Conservation (phyloP, 2,797 vertebrate genomes). For the Tokudaia tokunoshimensis region DNA sequence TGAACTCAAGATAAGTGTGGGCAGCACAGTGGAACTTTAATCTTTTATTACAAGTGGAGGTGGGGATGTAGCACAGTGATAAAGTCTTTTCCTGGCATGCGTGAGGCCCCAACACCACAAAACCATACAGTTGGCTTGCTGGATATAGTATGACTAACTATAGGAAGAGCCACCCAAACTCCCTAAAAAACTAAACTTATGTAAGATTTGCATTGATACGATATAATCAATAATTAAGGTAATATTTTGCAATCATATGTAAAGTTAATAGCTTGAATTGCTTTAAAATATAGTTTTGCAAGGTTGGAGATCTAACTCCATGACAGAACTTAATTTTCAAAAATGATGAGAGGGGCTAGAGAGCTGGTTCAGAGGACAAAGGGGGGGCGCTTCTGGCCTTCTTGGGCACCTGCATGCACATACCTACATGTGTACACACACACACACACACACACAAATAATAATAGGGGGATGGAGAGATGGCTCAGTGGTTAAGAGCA, state of each 20-base stretch:
- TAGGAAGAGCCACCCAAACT: background rate
- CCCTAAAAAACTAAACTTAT: conserved; percentile 4
- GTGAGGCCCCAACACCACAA: background rate
- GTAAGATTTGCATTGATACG: conserved; percentile 34
- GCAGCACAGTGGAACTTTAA: background rate
- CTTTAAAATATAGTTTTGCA: conserved; percentile 58
- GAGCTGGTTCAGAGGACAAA: background rate
- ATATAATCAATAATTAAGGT: background rate
- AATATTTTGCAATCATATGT: conserved; percentile 22
- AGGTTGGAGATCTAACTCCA: background rate
- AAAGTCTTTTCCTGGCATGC: background rate
- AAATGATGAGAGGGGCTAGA: background rate
- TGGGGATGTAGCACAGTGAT: background rate
- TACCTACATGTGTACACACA: background rate
- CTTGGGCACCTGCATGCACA: background rate
- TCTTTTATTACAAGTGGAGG: background rate
- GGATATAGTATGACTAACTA: conserved; percentile 23
- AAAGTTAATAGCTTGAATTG: conserved; percentile 56
- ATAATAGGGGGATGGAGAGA: background rate
- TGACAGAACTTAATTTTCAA: background rate
- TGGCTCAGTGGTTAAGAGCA: background rate
- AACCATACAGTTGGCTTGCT: background rate
- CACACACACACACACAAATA: too few relatives aligned
- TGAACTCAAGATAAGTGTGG: background rate
- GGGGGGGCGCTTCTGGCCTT: background rate